These are phyloP conservation scores for Orchesella flavescens DNA, from an alignment of 2,888 invertebrate species.

Conservation along the genomic window DNA sequence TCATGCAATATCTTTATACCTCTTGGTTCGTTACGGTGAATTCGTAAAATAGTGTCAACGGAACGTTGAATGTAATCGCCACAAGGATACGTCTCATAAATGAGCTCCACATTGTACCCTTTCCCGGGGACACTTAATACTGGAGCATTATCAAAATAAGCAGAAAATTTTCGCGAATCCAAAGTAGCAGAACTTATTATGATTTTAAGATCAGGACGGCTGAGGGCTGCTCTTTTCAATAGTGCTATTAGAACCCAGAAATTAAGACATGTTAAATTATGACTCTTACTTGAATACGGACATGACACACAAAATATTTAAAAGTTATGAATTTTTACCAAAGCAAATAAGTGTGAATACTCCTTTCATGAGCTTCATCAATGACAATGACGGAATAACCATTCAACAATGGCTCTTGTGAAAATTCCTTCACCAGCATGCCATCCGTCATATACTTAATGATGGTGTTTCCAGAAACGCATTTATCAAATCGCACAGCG, in stretches of 20 bases:
- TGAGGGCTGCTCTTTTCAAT: conserved; percentile 85
- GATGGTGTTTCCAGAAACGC: conserved; percentile 93
- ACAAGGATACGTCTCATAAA: conserved; percentile 86
- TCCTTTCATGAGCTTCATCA: conserved; percentile 99
- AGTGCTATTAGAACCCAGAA: conserved; percentile 73
- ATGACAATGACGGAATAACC: conserved; percentile 93
- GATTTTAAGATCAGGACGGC: conserved; percentile 92
- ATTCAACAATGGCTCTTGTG: conserved; percentile 91
- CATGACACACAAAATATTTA: conserved; percentile 79
- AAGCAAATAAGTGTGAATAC: conserved; percentile 98
- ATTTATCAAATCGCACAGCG: conserved; percentile 99
- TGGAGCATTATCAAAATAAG: conserved; percentile 98
- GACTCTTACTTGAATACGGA: conserved; percentile 98
- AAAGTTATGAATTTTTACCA: conserved; percentile 76
- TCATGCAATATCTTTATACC: no score
- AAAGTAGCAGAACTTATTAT: conserved; percentile 99
- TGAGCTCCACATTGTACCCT: conserved; percentile 94
- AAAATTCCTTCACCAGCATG: conserved; percentile 99
- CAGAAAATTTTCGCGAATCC: conserved; percentile 97
- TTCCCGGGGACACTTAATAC: conserved; percentile 98
- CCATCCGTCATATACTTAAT: conserved; percentile 99
- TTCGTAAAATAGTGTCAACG: conserved; percentile 98
- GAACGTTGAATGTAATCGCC: conserved; percentile 98
- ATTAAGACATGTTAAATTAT: conserved; percentile 81
- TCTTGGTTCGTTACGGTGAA: conserved; percentile 96